phyloP scores from a whole-genome alignment of 1,140 invertebrate species.

The Paracyclopina nana region DNA sequence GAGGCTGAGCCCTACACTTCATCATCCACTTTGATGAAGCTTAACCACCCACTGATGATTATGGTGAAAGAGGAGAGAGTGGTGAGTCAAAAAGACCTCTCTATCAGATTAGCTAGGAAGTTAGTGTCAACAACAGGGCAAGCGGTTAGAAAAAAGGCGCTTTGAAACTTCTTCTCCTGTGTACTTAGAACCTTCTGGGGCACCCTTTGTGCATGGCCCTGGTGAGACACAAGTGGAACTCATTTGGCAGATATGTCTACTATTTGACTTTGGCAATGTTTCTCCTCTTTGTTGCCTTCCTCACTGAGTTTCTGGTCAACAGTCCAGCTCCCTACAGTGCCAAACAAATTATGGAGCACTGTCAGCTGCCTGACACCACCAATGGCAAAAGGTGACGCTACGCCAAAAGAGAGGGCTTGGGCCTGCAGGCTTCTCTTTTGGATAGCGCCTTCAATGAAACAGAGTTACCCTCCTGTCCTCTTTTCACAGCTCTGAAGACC shows the following conservation, averaged over 20 bases:
- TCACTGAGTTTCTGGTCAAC: conserved; percentile 29
- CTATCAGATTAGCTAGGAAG: too few relatives aligned
- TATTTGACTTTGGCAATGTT: conserved; percentile 32
- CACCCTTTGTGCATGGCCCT: conserved; percentile 32
- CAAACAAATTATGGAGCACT: conserved; percentile 8
- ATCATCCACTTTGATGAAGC: conserved; percentile 28
- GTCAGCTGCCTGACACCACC: too few relatives aligned
- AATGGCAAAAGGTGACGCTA: too few relatives aligned
- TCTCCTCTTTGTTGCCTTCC: conserved; percentile 28
- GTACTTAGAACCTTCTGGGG: conserved; percentile 26
- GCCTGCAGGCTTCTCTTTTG: too few relatives aligned
- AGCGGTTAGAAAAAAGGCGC: too few relatives aligned
- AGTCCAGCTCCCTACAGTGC: conserved; percentile 24
- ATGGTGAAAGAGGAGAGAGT: conserved; percentile 27
- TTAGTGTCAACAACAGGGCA: too few relatives aligned
- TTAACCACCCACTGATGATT: conserved; percentile 32
- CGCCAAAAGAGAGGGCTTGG: too few relatives aligned
- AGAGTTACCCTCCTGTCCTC: too few relatives aligned
- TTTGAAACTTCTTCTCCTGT: not conserved
- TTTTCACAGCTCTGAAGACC: too few relatives aligned
- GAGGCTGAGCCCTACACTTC: conserved; percentile 19
- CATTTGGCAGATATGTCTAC: conserved; percentile 30
- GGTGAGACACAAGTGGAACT: conserved; percentile 32
- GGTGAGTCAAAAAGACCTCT: too few relatives aligned
- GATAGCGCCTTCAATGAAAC: too few relatives aligned